A percentile compares a stretch with the other conserved stretches of the same genome.
These are phyloP conservation scores for Paramuricea clavata DNA, from an alignment of 92 coral and sea anemone genomes.

Conservation along the genomic window DNA sequence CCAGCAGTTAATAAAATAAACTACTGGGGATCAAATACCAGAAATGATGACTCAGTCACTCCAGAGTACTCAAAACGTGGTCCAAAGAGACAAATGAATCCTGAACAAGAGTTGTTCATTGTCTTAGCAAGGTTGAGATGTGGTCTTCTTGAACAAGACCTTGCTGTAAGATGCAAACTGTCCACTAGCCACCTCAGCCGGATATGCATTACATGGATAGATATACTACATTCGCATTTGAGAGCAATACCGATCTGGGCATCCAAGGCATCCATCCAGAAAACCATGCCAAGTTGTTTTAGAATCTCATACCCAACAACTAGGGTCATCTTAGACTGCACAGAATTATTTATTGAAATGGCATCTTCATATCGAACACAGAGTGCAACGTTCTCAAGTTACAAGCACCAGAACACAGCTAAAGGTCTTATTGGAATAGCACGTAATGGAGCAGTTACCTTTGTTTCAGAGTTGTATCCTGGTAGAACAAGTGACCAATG, in stretches of 20 bases:
- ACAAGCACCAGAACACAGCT: constrained; percentile 9
- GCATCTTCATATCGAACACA: constrained; percentile 8
- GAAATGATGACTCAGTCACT: not conserved
- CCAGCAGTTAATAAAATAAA: constrained; percentile 21
- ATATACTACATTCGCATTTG: not conserved
- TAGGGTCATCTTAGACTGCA: constrained; percentile 8
- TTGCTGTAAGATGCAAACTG: constrained; percentile 12
- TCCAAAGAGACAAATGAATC: constrained; percentile 12
- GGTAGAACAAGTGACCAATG: constrained; percentile 16
- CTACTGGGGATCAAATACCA: too few relatives aligned
- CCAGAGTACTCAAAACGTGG: constrained; percentile 13
- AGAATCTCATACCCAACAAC: not conserved
- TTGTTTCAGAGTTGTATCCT: not conserved
- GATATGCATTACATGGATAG: constrained; percentile 18
- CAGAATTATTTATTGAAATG: constrained; percentile 12
- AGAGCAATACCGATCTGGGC: not conserved
- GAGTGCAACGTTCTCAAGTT: constrained; percentile 10
- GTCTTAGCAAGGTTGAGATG: constrained; percentile 17
- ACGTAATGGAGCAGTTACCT: constrained; percentile 2
- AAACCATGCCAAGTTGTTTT: not conserved
- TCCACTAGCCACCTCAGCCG: constrained; percentile 14
- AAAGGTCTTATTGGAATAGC: constrained; percentile 17
- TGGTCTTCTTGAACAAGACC: constrained; percentile 19
- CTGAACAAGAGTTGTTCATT: constrained; percentile 7
- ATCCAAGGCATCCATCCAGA: not conserved